phyloP scores from a whole-genome alignment of 1,140 invertebrate genomes.

The Lasioglossum baleicum region DNA sequence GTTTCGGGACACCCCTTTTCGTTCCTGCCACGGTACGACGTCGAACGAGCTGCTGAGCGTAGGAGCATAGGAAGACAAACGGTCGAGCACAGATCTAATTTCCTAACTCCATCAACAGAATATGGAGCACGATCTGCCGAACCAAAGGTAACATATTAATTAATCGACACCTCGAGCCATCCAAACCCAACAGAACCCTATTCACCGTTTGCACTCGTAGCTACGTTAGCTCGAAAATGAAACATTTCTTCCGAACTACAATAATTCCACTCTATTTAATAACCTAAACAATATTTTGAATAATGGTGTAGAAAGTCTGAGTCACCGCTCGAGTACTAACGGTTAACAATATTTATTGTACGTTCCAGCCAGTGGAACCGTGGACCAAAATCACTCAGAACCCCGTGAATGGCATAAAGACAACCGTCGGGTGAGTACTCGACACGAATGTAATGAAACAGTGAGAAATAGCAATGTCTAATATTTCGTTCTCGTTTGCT shows the following conservation, averaged over 20 bases:
- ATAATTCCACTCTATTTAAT: too few relatives aligned
- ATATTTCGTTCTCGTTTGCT: background rate
- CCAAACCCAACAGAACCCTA: too few relatives aligned
- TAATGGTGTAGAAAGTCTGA: too few relatives aligned
- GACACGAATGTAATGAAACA: background rate
- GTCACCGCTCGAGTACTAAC: too few relatives aligned
- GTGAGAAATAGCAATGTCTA: background rate
- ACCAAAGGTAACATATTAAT: conserved; percentile 20
- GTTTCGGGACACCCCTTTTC: conserved; percentile 35
- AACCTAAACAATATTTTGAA: too few relatives aligned
- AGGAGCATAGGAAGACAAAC: conserved; percentile 23
- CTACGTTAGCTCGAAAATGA: background rate
- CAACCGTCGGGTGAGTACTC: conserved; percentile 31
- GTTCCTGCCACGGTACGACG: conserved; percentile 32
- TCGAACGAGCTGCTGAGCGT: conserved; percentile 34
- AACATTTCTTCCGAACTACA: too few relatives aligned
- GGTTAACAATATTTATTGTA: background rate
- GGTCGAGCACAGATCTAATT: conserved; percentile 26
- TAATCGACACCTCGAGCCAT: too few relatives aligned
- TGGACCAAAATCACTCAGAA: conserved; percentile 51
- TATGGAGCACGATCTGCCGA: background rate
- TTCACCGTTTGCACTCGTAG: too few relatives aligned
- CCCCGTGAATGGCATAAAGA: conserved; percentile 36
- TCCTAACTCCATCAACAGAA: conserved; percentile 22
- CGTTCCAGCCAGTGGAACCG: conserved; percentile 23